Percentiles rank a stretch among this genome's conserved stretches.
Conservation (phyloP, 2,113 vertebrate species). For the Oryzias woworae region DNA sequence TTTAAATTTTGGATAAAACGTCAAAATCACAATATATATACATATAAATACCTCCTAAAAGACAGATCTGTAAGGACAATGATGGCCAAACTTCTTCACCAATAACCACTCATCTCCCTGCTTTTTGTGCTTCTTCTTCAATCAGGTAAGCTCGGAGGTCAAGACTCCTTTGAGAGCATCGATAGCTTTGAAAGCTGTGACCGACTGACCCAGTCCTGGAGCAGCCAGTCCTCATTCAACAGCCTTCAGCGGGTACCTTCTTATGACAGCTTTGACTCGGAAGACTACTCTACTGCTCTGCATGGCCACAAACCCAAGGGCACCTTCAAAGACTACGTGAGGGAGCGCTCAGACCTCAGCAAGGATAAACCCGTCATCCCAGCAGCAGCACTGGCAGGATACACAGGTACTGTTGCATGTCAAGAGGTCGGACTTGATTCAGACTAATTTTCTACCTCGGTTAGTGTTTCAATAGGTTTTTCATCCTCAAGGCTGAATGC, state of each 20-base stretch:
- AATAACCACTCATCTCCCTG: neutral
- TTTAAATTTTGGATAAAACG: too few species aligned
- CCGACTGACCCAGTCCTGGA: conserved; percentile 95
- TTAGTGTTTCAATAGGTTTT: neutral
- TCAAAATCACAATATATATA: too few species aligned
- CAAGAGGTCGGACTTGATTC: neutral
- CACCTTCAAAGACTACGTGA: conserved; percentile 99
- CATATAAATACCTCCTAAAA: neutral
- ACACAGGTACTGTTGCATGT: conserved; percentile 86
- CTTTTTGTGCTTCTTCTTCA: neutral
- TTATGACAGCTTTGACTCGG: conserved; percentile 97
- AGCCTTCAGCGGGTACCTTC: conserved; percentile 97
- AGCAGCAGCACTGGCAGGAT: conserved; percentile 94
- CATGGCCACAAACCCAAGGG: conserved; percentile 96
- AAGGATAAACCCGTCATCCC: conserved; percentile 99
- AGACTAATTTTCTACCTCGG: neutral
- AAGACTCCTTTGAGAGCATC: conserved; percentile 98
- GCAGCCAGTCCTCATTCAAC: conserved; percentile 97
- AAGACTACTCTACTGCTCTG: conserved; percentile 91
- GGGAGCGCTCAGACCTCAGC: conserved; percentile 96
- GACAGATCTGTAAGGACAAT: neutral
- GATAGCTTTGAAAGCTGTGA: conserved; percentile 98
- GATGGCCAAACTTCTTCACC: neutral
- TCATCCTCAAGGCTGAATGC: too few species aligned
- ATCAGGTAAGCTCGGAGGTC: conserved; percentile 92